Percentiles rank a stretch among this genome's conserved stretches.
phyloP scores from a whole-genome alignment of 1,140 invertebrate genomes.

The Bombus soroeensis region DNA sequence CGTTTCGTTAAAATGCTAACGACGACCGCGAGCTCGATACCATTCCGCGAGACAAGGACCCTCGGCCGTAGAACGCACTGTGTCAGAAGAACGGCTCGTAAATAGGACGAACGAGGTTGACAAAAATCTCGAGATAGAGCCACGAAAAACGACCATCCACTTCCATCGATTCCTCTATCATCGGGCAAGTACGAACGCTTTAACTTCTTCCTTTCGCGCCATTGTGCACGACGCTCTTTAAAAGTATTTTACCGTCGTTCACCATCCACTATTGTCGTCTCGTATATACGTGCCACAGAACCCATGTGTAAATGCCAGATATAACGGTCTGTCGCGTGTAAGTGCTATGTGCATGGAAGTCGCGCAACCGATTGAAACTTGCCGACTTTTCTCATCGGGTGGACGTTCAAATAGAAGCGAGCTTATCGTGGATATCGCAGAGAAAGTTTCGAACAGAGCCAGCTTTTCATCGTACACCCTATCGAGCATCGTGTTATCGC shows the following conservation, averaged over 20 bases:
- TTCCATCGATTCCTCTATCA: background rate
- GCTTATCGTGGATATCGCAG: background rate
- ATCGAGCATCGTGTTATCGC: constrained; percentile 10
- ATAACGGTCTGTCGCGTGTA: too few relatives aligned
- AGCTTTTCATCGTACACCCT: constrained; percentile 3
- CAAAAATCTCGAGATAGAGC: background rate
- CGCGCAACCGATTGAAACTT: constrained; percentile 25
- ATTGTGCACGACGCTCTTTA: constrained; percentile 24
- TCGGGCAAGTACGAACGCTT: background rate
- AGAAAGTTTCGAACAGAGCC: constrained; percentile 24
- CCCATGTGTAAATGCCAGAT: background rate
- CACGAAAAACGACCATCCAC: background rate
- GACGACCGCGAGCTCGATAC: too few relatives aligned
- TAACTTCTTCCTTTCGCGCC: constrained; percentile 7
- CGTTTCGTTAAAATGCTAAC: background rate
- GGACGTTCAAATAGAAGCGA: constrained; percentile 6
- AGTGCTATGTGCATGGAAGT: background rate
- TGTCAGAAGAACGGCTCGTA: background rate
- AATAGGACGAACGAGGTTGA: background rate
- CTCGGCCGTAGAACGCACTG: too few relatives aligned
- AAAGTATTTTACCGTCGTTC: constrained; percentile 17
- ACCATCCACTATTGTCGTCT: background rate
- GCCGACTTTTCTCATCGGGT: constrained; percentile 13
- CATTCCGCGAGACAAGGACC: background rate
- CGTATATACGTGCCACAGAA: background rate